phyloP scores from a whole-genome alignment of 2,113 vertebrate species.

The Paedocypris sp. region DNA sequence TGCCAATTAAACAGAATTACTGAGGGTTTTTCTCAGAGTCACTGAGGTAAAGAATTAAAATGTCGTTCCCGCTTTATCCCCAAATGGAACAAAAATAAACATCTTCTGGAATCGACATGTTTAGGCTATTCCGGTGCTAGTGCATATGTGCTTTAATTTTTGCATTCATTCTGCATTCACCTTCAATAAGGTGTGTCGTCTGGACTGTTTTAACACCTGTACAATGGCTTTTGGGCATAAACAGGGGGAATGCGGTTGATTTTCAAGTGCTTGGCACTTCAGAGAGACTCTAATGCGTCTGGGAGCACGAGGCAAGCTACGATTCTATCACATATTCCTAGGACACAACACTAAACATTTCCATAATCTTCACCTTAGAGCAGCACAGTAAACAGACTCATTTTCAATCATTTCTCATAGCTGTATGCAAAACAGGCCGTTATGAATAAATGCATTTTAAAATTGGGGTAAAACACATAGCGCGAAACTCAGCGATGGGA shows the following conservation, averaged over 20 bases:
- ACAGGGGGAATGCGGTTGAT: conserved; percentile 22
- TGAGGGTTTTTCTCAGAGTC: too few species aligned
- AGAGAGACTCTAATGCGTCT: conserved; percentile 30
- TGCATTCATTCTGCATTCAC: too few species aligned
- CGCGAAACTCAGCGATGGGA: conserved; percentile 20
- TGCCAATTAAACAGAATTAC: conserved; percentile 23
- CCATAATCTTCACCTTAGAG: conserved; percentile 36
- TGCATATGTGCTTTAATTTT: too few species aligned
- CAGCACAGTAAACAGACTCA: conserved; percentile 31
- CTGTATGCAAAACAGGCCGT: conserved; percentile 36
- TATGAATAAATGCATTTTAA: conserved; percentile 47
- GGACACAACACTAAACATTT: conserved; percentile 39
- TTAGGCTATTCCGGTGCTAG: too few species aligned
- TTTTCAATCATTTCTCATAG: conserved; percentile 38
- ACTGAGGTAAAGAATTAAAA: conserved; percentile 7
- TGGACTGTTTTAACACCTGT: too few species aligned
- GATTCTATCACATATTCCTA: conserved; percentile 36
- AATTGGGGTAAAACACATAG: conserved; percentile 35
- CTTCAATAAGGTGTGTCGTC: too few species aligned
- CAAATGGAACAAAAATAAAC: too few species aligned
- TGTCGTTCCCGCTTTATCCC: too few species aligned
- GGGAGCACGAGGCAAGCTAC: conserved; percentile 14
- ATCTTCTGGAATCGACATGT: too few species aligned
- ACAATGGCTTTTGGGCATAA: neutral
- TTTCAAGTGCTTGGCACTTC: conserved; percentile 30